Conservation (phyloP, 1,140 invertebrate species). For the Choristoneura fumiferana region DNA sequence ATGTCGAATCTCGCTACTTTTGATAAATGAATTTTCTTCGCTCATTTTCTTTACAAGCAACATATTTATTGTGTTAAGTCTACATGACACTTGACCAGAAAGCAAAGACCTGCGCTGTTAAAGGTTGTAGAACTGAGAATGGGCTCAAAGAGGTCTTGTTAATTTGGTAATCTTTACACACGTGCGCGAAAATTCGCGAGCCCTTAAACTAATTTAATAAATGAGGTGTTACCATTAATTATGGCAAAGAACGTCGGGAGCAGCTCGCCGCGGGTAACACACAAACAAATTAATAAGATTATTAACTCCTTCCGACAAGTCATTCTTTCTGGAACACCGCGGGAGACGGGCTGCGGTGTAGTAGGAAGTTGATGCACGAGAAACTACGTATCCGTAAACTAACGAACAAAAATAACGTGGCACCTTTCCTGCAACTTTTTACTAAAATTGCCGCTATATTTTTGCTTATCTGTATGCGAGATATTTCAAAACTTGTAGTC, state of each 20-base stretch:
- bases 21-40: constrained; percentile 75
- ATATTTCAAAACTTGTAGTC: no score
- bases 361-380: no score
- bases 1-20: constrained; percentile 37
- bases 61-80: constrained; percentile 73
- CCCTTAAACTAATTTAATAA: constrained; percentile 74
- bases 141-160: constrained; percentile 27
- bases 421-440: no score
- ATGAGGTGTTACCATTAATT: constrained; percentile 76
- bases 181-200: constrained; percentile 55
- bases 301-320: constrained; percentile 75
- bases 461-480: no score
- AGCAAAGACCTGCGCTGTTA: constrained; percentile 29
- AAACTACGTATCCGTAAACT: no score
- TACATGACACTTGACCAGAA: constrained; percentile 42
- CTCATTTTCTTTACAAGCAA: constrained; percentile 70
- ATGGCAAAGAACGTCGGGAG: constrained; percentile 68
- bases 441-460: no score
- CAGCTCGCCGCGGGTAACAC: constrained; percentile 60
- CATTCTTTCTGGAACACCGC: constrained; percentile 52
- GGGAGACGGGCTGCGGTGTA: background rate
- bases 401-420: no score
- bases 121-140: no score
- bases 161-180: constrained; percentile 50
- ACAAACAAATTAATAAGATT: constrained; percentile 73